Conservation (phyloP, 92 coral and sea anemone genomes). For the Metridium senile region DNA sequence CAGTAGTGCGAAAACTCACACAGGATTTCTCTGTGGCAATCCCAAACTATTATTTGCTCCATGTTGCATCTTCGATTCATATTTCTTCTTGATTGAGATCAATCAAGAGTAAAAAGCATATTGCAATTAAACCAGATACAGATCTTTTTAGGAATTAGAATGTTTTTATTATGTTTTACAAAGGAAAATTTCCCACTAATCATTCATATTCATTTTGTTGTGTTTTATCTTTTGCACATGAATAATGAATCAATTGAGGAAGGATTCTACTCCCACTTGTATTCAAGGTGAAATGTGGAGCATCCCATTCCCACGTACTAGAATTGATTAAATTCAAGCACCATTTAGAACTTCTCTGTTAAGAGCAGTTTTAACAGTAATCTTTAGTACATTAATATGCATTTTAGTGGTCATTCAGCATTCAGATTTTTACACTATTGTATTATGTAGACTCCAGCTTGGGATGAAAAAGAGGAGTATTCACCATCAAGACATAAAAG, state of each 20-base stretch:
- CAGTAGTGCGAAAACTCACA: neutral
- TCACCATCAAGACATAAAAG: constrained; percentile 68
- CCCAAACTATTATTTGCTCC: neutral
- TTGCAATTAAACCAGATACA: too few relatives aligned
- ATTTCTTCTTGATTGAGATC: neutral
- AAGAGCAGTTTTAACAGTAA: neutral
- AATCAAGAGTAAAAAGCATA: too few relatives aligned
- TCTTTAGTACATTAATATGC: neutral
- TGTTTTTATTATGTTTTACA: neutral
- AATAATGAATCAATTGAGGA: constrained; percentile 21
- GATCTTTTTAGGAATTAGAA: neutral
- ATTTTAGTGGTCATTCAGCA: neutral
- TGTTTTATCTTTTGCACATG: constrained; percentile 8
- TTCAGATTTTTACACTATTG: neutral
- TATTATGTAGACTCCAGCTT: constrained; percentile 56
- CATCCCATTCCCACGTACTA: constrained; percentile 1
- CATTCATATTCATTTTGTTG: neutral
- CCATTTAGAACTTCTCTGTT: neutral
- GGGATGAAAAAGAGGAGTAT: constrained; percentile 80
- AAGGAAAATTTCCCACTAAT: neutral
- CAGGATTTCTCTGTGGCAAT: neutral
- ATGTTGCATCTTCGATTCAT: neutral
- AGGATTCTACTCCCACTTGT: constrained; percentile 17
- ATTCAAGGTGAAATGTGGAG: neutral
- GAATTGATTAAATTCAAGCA: neutral